Conservation (phyloP, 1,140 invertebrate species). For the Drosophila jambulina region DNA sequence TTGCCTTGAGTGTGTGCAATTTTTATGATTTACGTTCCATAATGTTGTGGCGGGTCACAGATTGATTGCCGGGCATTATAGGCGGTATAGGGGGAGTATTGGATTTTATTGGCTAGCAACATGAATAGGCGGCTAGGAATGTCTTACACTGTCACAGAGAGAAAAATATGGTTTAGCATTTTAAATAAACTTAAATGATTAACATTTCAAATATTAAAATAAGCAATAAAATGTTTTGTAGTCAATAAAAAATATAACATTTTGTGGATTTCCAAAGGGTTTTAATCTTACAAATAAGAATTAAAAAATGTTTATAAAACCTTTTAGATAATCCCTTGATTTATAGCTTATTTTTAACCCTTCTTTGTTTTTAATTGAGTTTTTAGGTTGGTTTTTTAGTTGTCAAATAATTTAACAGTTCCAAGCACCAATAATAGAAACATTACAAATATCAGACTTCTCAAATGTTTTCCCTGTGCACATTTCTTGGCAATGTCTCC, state of each 20-base stretch:
- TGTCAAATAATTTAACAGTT: too few relatives aligned
- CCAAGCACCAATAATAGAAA: too few relatives aligned
- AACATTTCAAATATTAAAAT: not conserved
- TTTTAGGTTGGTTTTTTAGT: too few relatives aligned
- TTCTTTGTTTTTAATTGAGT: too few relatives aligned
- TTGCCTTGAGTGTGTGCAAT: conserved; percentile 25
- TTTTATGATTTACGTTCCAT: conserved; percentile 44
- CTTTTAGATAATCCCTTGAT: too few relatives aligned
- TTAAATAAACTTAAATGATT: not conserved
- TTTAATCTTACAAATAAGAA: too few relatives aligned
- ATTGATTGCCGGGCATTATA: conserved; percentile 32
- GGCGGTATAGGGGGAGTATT: not conserved
- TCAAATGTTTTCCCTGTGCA: not conserved
- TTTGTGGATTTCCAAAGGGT: too few relatives aligned
- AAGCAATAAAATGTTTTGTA: not conserved
- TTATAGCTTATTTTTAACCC: too few relatives aligned
- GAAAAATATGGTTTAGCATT: not conserved
- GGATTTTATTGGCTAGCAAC: conserved; percentile 37
- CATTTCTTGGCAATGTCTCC: conserved; percentile 11
- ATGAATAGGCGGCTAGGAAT: conserved; percentile 24
- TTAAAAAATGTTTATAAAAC: too few relatives aligned
- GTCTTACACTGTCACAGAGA: not conserved
- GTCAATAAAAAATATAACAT: not conserved
- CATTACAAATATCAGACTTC: not conserved
- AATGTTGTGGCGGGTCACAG: conserved; percentile 37